These are phyloP conservation scores for Bambusicola thoracicus DNA, from an alignment of 2,113 vertebrate genomes.

Conservation along the genomic window DNA sequence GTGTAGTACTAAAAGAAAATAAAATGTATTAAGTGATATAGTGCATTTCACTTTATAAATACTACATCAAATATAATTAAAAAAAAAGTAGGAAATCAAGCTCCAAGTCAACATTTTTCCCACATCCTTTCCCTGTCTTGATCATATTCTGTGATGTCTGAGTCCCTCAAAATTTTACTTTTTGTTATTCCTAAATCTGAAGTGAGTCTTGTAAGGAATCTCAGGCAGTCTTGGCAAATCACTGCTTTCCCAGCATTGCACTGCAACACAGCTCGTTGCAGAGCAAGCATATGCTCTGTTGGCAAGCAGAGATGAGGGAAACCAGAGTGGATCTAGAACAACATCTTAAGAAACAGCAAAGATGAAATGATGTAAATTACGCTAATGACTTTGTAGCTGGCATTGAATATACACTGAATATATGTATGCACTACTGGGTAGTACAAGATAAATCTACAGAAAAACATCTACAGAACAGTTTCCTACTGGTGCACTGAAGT, in stretches of 20 bases:
- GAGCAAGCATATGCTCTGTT: not conserved
- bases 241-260: not conserved
- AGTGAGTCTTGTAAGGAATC: not conserved
- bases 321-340: not conserved
- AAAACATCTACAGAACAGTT: not conserved
- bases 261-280: not conserved
- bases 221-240: not conserved
- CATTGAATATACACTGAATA: not conserved
- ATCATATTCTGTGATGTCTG: not conserved
- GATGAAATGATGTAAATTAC: not conserved
- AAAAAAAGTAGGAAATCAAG: not conserved
- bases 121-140: not conserved
- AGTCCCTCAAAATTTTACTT: not conserved
- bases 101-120: not conserved
- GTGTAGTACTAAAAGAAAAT: not conserved
- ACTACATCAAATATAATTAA: not conserved
- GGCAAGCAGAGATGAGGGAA: not conserved
- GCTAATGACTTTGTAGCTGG: not conserved
- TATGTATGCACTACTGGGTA: not conserved
- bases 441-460: not conserved
- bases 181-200: not conserved
- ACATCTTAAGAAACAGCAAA: not conserved
- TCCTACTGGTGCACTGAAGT: not conserved
- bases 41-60: not conserved
- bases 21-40: not conserved